These are phyloP conservation scores for Leptinotarsa rubiginosa DNA, from an alignment of 2,888 invertebrate species.

Conservation along the genomic window DNA sequence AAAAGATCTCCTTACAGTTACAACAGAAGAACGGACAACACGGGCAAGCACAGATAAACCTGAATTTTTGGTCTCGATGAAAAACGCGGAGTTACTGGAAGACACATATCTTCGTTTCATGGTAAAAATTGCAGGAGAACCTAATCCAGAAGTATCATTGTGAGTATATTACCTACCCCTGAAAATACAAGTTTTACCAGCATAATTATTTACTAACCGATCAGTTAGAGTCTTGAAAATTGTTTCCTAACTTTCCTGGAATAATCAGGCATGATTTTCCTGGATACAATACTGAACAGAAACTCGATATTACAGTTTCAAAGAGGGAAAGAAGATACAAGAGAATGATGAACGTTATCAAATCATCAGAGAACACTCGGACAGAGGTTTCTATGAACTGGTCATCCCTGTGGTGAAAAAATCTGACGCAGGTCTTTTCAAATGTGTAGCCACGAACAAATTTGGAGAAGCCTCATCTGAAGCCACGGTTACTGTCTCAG, in stretches of 20 bases:
- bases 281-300: neutral
- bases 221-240: neutral
- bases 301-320: slow-evolving; percentile 73
- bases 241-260: neutral
- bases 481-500: slow-evolving; percentile 82
- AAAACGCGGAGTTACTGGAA: slow-evolving; percentile 88
- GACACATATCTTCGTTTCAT: slow-evolving; percentile 89
- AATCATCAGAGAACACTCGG: slow-evolving; percentile 80
- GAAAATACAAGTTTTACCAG: neutral
- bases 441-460: slow-evolving; percentile 85
- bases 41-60: slow-evolving; percentile 81
- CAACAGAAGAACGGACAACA: slow-evolving; percentile 77
- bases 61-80: slow-evolving; percentile 85
- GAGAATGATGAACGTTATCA: slow-evolving; percentile 76
- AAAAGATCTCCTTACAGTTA: slow-evolving; percentile 67
- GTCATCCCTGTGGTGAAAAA: slow-evolving; percentile 84
- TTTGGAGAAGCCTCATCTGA: slow-evolving; percentile 82
- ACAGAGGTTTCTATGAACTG: slow-evolving; percentile 88
- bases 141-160: slow-evolving; percentile 92
- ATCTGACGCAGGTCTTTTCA: slow-evolving; percentile 85
- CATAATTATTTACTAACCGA: neutral
- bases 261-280: neutral
- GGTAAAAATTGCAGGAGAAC: slow-evolving; percentile 88
- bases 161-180: slow-evolving; percentile 69
- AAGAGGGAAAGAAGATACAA: slow-evolving; percentile 80